A percentile compares a stretch with the other conserved stretches of the same genome.
Conservation (phyloP, 1,140 invertebrate genomes). For the Drosophila sp. region DNA sequence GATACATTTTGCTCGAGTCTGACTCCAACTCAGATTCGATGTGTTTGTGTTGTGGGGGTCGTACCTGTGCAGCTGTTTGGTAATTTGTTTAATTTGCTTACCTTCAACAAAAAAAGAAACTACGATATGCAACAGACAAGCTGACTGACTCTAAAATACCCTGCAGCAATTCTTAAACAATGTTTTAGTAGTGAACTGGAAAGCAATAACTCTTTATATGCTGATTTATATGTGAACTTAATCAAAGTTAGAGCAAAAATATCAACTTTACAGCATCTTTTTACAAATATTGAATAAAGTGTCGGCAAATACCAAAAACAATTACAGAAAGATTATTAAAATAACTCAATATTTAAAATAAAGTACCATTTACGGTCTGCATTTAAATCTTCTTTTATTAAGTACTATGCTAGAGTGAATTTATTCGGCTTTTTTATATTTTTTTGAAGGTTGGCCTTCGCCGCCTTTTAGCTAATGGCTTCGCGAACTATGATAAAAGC, state of each 20-base stretch:
- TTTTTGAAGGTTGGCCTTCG: constrained; percentile 59
- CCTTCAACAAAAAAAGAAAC: constrained; percentile 49
- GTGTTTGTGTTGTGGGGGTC: constrained; percentile 16
- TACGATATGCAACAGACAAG: neutral
- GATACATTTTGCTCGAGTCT: constrained; percentile 55
- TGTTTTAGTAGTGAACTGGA: neutral
- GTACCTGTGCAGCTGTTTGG: constrained; percentile 37
- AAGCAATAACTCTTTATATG: neutral
- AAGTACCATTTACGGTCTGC: too few relatives aligned
- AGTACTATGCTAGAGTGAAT: constrained; percentile 5
- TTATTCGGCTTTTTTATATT: constrained; percentile 23
- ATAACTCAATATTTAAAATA: too few relatives aligned
- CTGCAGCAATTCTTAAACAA: neutral
- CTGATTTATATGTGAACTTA: neutral
- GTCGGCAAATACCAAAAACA: too few relatives aligned
- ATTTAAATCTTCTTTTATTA: too few relatives aligned
- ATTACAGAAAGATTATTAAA: too few relatives aligned
- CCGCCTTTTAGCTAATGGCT: constrained; percentile 78
- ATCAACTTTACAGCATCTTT: too few relatives aligned
- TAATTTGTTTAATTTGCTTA: constrained; percentile 83
- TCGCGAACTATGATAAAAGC: constrained; percentile 60
- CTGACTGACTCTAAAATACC: constrained; percentile 10
- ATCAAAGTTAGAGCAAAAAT: neutral
- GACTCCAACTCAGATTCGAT: constrained; percentile 30
- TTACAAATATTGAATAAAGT: too few relatives aligned